Evolutionary conservation across 37 sponge, comb jelly and placozoan genomes (phyloP), one percentile per base, ranked within the genome.

Genomic region (Diacarnus erythraeanus): DNA sequence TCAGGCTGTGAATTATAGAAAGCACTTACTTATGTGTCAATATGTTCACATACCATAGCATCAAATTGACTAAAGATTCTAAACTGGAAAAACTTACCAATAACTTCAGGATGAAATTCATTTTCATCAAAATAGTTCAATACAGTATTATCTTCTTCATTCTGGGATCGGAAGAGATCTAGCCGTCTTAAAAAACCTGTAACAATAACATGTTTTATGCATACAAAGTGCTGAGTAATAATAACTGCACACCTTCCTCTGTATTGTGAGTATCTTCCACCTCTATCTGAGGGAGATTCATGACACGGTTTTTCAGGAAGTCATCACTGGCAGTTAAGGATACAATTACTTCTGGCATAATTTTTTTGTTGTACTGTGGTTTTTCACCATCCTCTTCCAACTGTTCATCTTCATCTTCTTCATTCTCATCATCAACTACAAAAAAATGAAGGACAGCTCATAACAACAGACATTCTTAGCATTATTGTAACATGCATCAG

Each of bases 111-210:
- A 58, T 96, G 97, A 17, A 96, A 86, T 75, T 96, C 97, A 64
- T 90, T 77, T 86, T 96, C 97, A 73, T 96, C 97, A 86, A 96
- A 96, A 57, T 93, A 96, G 86, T 96, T 96, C 25, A 92, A 64
- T 20, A 96, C 97, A 64, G 97, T 96, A 2, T 40, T 80, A 81
- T 96, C 97, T 9, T 93, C 93, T 59, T 94, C 84, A 69, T 96
- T 96, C 30, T 76, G 67, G 1, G 51, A 64, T 17, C 97, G 41
- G 47, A 87, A 96, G 26, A 64, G 43, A 26, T 67, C 60, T 61
- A 96, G 77, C 30, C 90, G 70, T 30, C 78, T 23, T 2, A 88
- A 42, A 54, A 88, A 82, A 30, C 86, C 94, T 94, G 60, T 15
- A 72, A 0, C 15, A 40, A 31, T 40, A 67, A 25, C 15, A 22